A percentile compares a stretch with the other conserved stretches of the same genome.
Conservation (phyloP, 1,140 invertebrate species). For the Yoshiicerus persimilis region DNA sequence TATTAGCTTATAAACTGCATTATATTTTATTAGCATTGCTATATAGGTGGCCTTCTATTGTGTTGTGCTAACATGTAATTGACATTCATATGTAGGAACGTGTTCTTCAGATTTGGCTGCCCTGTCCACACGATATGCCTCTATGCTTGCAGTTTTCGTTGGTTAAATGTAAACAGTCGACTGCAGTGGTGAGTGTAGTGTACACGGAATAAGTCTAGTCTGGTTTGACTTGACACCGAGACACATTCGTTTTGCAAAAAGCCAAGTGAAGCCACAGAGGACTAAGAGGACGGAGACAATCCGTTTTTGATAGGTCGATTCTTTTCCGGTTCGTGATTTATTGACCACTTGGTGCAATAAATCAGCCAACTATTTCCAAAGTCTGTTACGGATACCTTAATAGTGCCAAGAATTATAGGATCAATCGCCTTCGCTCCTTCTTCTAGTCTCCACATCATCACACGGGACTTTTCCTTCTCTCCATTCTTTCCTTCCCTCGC, state of each 20-base stretch:
- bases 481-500: background rate
- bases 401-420: constrained; percentile 30
- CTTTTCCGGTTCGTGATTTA: constrained; percentile 41
- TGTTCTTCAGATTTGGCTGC: background rate
- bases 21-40: background rate
- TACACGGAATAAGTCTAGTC: background rate
- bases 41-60: background rate
- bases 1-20: background rate
- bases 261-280: background rate
- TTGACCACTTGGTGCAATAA: constrained; percentile 42
- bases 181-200: background rate
- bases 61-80: background rate
- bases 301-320: constrained; percentile 42
- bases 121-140: background rate
- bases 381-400: constrained; percentile 29
- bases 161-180: background rate
- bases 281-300: constrained; percentile 33
- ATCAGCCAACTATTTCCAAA: constrained; percentile 28
- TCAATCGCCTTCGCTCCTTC: constrained; percentile 18
- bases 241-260: constrained; percentile 1
- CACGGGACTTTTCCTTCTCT: background rate
- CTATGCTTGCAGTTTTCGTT: too few relatives aligned
- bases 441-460: background rate
- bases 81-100: background rate
- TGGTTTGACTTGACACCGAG: background rate